Evolutionary conservation across 2,888 invertebrate species (phyloP), one percentile per base, ranked within the genome.

Genomic region (Drosophila anomalata): DNA sequence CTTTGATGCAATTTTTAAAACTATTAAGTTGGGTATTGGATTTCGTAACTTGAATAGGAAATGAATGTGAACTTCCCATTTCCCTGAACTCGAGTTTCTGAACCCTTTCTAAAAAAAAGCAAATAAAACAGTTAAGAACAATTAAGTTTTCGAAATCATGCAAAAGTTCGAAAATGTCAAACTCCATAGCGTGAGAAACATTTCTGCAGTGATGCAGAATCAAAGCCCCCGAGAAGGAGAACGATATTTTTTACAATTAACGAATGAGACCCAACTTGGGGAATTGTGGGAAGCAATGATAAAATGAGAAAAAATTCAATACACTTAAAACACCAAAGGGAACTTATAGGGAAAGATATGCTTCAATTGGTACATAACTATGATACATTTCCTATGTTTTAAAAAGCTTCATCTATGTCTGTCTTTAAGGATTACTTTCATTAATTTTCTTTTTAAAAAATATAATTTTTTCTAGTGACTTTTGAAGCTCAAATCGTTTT

Each of bases 81-180:
- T 36, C n/a, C 36, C 12, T n/a, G 12, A 33, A 33, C 12, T 33
- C 4, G 4, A 12, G n/a, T n/a, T 12, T 12, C 1, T 33, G 33
- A n/a, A 14, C 67, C 31, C 36, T 67, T 75, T 74, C 63, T 8
- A 46, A 44, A 44, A 54, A 67, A 24, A 59, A 54, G 71, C 53
- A 75, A 79, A 77, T 77, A 73, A 80, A 80, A 84, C 78, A 88
- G 89, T 88, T 87, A 83, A 88, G 67, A 89, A 81, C 87, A 88
- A 89, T 89, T 89, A 89, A 87, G 77, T 79, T 79, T 86, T 79
- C 67, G 78, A 91, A 90, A 91, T 91, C 91, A 91, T 90, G 91
- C 91, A 91, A 91, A 91, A 90, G 91, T 91, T 91, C 91, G 90
- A 86, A 89, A 87, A 89, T 90, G 91, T 91, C 91, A 91, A 89